Base-by-base conservation (phyloP, 1,140 invertebrate genomes). In the Oreohelix idahoensis region DNA sequence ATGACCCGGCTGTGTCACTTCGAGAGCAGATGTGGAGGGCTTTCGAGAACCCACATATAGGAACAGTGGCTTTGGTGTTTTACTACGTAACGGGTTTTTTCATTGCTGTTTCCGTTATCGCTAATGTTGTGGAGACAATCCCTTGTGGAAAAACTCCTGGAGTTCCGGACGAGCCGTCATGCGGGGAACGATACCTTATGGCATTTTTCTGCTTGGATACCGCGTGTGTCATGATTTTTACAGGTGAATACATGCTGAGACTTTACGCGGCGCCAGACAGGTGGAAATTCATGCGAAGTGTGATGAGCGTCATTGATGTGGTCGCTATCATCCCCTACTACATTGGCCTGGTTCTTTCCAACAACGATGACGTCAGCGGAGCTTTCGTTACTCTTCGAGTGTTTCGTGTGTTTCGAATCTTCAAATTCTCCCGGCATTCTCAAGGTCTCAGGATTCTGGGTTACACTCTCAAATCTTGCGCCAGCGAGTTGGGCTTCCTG, bases 81-180 rank as follows among this genome's bases (percentile, higher is more conserved):
- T 99, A 99, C 93, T 99, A 99, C 93, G 98, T 99, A 36, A 99
- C 98, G 38, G 98, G 98, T 29, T 99, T 99, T 94, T 99, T 99
- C 94, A 99, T 99, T 89, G 98, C 98, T 83, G 97, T 99, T 35
- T 99, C 97, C 73, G 99, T 99, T 83, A 96, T 99, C 95, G 98
- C 98, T 66, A 99, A 99, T 93, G 98, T 99, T 73, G 96, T 99
- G 73, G 99, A 99, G 93, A 92, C 91, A 32, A 87, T 92, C 42
- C 89, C 90, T 51, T 91, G 89, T 80, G 92, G 89, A 73, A 83
- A 83, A 74, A 87, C 90, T 45, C 87, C 96, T 95, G 75, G 95
- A 95, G 92, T 94, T 95, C 89, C 96, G 71, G 96, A 96, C 79
- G 96, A 96, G 0, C 94, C 98, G 83, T 96, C 97, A 0, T 99